These are phyloP conservation scores for Caprella mutica DNA, from an alignment of 2,888 invertebrate genomes.

Conservation along the genomic window DNA sequence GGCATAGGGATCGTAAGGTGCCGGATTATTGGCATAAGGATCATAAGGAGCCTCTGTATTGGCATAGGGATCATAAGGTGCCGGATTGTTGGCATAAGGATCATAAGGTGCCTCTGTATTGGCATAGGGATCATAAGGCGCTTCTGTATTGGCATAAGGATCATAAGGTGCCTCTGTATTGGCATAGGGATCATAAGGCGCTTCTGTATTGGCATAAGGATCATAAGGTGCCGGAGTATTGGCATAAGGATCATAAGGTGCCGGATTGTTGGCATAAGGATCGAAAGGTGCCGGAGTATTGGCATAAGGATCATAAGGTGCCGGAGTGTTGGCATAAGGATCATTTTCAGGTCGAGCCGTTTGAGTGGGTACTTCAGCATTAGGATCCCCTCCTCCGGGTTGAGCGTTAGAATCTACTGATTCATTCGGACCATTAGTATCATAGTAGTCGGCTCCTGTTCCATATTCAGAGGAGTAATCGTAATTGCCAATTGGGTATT, in stretches of 20 bases:
- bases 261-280: slow-evolving; percentile 6
- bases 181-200: too few species aligned
- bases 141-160: too few species aligned
- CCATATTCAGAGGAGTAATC: neutral
- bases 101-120: too few species aligned
- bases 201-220: too few species aligned
- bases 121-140: too few species aligned
- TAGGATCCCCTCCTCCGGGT: too few species aligned
- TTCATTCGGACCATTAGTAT: slow-evolving; percentile 1
- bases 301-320: slow-evolving; percentile 27
- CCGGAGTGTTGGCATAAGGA: slow-evolving; percentile 15
- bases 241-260: slow-evolving; percentile 18
- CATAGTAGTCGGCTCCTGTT: neutral
- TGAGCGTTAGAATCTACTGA: too few species aligned
- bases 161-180: too few species aligned
- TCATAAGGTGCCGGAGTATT: too few species aligned
- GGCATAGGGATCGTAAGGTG: slow-evolving; percentile 27
- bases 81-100: neutral
- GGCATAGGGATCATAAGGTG: slow-evolving; percentile 9
- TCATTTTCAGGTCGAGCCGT: neutral
- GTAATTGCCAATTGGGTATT: slow-evolving; percentile 32
- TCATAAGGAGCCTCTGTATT: slow-evolving; percentile 9
- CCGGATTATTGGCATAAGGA: slow-evolving; percentile 14
- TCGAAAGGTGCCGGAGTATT: slow-evolving; percentile 10
- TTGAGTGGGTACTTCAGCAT: too few species aligned